Conservation (phyloP, 1,140 invertebrate genomes). For the Augochlora pura region DNA sequence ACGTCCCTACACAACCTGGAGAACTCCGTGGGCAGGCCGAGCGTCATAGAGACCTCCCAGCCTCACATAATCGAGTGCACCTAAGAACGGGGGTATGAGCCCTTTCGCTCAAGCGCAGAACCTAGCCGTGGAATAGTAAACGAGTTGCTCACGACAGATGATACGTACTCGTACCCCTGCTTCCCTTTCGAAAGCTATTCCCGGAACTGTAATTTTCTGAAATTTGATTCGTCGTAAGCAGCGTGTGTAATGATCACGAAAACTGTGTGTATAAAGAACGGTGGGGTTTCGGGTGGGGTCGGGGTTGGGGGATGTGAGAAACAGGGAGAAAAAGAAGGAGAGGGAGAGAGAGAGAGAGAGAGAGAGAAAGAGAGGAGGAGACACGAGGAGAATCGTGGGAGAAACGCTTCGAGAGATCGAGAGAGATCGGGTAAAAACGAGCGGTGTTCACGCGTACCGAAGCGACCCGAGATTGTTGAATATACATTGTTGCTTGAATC, state of each 20-base stretch:
- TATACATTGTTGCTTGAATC: slow-evolving; percentile 41
- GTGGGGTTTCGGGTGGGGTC: too few species aligned
- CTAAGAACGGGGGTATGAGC: slow-evolving; percentile 79
- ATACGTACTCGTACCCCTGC: slow-evolving; percentile 7
- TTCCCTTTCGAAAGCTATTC: background rate
- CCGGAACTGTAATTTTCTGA: background rate
- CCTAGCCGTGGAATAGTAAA: slow-evolving; percentile 61
- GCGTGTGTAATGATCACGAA: background rate
- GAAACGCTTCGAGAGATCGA: background rate
- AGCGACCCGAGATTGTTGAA: slow-evolving; percentile 31
- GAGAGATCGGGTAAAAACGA: slow-evolving; percentile 3
- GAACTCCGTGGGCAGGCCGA: slow-evolving; percentile 85
- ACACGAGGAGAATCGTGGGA: background rate
- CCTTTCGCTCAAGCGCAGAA: slow-evolving; percentile 53
- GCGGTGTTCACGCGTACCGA: slow-evolving; percentile 16
- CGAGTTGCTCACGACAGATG: slow-evolving; percentile 50
- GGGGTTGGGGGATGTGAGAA: too few species aligned
- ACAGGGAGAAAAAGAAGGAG: background rate
- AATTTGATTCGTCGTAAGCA: slow-evolving; percentile 8
- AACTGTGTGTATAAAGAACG: background rate
- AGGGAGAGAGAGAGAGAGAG: background rate
- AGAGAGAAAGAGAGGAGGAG: background rate
- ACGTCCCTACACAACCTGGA: slow-evolving; percentile 80
- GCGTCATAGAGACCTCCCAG: slow-evolving; percentile 91
- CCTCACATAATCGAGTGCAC: slow-evolving; percentile 94